Evolutionary conservation across 2,113 vertebrate species (phyloP).

Genomic region (Cricetomys ansorgei): DNA sequence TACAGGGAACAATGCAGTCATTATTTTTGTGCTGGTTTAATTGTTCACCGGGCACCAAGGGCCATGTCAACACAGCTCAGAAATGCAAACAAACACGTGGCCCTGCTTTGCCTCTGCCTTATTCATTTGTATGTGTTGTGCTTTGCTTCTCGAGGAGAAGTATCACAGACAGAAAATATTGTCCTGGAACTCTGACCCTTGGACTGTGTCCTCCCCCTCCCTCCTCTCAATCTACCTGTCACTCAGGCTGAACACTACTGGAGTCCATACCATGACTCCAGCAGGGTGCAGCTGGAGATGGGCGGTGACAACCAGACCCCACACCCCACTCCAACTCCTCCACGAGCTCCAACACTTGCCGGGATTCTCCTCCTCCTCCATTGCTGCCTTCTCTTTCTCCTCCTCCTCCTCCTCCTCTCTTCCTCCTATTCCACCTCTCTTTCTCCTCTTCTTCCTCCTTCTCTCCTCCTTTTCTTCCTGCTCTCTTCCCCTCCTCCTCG

Average conservation of each 20-base stretch:
- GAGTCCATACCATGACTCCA: not conserved
- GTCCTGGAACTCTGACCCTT: not conserved
- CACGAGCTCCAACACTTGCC: not conserved
- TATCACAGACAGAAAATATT: not conserved
- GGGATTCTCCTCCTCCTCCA: not conserved
- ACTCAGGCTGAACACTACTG: not conserved
- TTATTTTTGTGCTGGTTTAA: slow-evolving; percentile 39
- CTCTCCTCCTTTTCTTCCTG: no score
- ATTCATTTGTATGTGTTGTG: not conserved
- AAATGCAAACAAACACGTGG: not conserved
- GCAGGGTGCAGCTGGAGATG: not conserved
- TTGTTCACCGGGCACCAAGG: not conserved
- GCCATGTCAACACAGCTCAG: not conserved
- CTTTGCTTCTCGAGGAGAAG: not conserved
- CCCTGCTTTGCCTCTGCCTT: not conserved
- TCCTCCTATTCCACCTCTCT: no score
- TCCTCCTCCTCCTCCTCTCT: no score
- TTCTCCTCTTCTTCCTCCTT: no score
- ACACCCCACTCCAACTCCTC: not conserved
- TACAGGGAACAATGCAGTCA: not conserved
- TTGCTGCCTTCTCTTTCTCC: not conserved
- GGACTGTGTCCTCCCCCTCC: not conserved
- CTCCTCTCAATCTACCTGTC: not conserved
- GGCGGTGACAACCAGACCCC: not conserved
- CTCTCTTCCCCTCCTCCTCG: no score